These are phyloP conservation scores for Holcopasites calliopsidis DNA, from an alignment of 1,140 invertebrate species.

Conservation along the genomic window DNA sequence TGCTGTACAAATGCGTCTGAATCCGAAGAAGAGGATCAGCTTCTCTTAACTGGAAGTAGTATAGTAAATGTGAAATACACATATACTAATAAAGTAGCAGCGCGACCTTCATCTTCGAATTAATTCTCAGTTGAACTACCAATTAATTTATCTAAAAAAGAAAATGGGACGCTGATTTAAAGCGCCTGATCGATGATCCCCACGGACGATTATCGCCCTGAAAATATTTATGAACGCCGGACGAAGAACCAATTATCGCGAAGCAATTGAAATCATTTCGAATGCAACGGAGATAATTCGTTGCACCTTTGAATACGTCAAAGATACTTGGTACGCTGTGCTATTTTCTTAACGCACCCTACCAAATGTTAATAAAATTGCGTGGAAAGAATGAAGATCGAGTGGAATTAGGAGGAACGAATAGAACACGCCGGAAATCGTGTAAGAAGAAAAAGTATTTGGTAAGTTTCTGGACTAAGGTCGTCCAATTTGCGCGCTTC, in stretches of 20 bases:
- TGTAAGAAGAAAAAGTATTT: not conserved
- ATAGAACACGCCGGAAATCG: not conserved
- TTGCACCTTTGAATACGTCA: not conserved
- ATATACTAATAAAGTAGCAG: not conserved
- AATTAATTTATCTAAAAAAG: too few relatives aligned
- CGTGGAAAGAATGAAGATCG: too few relatives aligned
- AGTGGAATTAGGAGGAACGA: not conserved
- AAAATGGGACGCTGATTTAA: too few relatives aligned
- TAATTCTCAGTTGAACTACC: too few relatives aligned
- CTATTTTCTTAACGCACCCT: too few relatives aligned
- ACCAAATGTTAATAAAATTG: too few relatives aligned
- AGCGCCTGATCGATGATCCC: too few relatives aligned
- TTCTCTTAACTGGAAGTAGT: too few relatives aligned
- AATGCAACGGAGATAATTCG: not conserved
- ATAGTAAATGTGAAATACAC: not conserved
- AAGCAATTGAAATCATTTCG: conserved; percentile 1
- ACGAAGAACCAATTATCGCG: conserved; percentile 8
- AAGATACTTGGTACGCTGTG: not conserved
- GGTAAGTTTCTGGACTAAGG: not conserved
- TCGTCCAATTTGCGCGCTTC: not conserved
- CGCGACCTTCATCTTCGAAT: too few relatives aligned
- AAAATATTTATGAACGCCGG: not conserved
- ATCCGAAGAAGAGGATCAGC: not conserved
- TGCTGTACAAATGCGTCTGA: not conserved
- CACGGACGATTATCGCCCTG: too few relatives aligned